Evolutionary conservation across 1,140 invertebrate species (phyloP).

Genomic region (Drosophila mojavensis): DNA sequence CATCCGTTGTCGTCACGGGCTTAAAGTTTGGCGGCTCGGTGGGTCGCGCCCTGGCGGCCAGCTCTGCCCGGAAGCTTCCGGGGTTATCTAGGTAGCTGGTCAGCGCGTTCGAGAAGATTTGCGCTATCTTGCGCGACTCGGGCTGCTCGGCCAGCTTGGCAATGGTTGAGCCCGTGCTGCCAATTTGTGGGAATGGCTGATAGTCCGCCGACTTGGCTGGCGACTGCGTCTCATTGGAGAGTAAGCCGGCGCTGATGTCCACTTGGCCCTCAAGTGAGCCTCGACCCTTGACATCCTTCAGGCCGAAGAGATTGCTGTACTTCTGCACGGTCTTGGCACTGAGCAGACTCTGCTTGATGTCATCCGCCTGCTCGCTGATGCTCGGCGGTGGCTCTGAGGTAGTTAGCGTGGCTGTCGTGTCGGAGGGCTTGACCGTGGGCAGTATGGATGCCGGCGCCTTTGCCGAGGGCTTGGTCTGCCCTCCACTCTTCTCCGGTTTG

Average conservation of each 20-base stretch:
- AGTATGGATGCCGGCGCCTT: conserved; percentile 49
- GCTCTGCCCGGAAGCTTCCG: conserved; percentile 89
- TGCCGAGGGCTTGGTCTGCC: conserved; percentile 52
- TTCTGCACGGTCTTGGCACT: conserved; percentile 86
- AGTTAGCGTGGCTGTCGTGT: conserved; percentile 64
- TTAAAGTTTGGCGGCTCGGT: conserved; percentile 87
- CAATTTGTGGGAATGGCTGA: conserved; percentile 75
- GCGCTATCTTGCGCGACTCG: conserved; percentile 90
- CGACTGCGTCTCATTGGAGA: conserved; percentile 54
- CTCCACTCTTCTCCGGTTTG: conserved; percentile 42
- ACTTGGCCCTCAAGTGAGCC: conserved; percentile 22
- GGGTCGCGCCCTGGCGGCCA: conserved; percentile 89
- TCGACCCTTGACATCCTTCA: conserved; percentile 42
- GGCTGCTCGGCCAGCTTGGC: conserved; percentile 85
- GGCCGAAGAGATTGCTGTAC: conserved; percentile 86
- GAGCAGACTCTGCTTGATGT: conserved; percentile 85
- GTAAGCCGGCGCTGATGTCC: conserved; percentile 46
- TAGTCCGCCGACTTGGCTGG: conserved; percentile 39
- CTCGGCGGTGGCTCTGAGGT: conserved; percentile 56
- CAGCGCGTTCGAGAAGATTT: conserved; percentile 92
- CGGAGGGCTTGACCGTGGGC: conserved; percentile 58
- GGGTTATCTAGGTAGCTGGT: conserved; percentile 93
- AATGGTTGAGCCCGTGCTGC: conserved; percentile 73
- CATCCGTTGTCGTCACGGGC: conserved; percentile 66
- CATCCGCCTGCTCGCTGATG: conserved; percentile 74